Percentiles rank a stretch among this genome's conserved stretches.
Evolutionary conservation across 2,113 vertebrate species (phyloP).

Genomic region (Calyptommatus sinebrachiatus): DNA sequence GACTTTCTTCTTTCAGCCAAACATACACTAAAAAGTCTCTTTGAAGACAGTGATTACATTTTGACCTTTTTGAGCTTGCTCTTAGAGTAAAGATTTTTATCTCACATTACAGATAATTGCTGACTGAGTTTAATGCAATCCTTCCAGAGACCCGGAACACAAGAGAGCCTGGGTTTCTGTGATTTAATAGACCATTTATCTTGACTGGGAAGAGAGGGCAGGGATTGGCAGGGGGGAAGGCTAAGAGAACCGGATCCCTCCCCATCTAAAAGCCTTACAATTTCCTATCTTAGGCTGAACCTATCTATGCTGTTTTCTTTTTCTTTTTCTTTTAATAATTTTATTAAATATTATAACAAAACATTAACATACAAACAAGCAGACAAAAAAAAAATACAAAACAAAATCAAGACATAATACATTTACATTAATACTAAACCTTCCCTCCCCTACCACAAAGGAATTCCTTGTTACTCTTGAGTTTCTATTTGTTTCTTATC

Average conservation of each 20-base stretch:
- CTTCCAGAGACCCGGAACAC: conserved; percentile 74
- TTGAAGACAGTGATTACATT: conserved; percentile 58
- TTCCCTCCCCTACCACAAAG: too few species aligned
- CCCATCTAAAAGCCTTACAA: conserved; percentile 29
- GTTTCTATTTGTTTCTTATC: too few species aligned
- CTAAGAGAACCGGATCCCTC: conserved; percentile 52
- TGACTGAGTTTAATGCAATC: conserved; percentile 83
- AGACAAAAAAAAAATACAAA: too few species aligned
- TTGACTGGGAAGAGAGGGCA: background rate
- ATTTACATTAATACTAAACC: too few species aligned
- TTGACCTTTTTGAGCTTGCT: conserved; percentile 79
- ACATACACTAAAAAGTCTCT: conserved; percentile 39
- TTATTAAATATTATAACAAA: too few species aligned
- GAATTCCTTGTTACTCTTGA: too few species aligned
- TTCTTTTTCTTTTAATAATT: conserved; percentile 34
- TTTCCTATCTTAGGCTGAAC: conserved; percentile 15
- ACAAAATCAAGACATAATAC: too few species aligned
- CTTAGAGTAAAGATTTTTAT: conserved; percentile 83
- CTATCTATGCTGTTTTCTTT: conserved; percentile 7
- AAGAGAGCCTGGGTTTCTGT: conserved; percentile 62
- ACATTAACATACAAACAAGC: too few species aligned
- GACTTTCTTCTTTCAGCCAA: conserved; percentile 41
- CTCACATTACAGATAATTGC: conserved; percentile 86
- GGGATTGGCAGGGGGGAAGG: background rate
- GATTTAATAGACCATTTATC: conserved; percentile 61